These are phyloP conservation scores for Gastrophryne carolinensis DNA, from an alignment of 2,797 vertebrate genomes.

Conservation along the genomic window DNA sequence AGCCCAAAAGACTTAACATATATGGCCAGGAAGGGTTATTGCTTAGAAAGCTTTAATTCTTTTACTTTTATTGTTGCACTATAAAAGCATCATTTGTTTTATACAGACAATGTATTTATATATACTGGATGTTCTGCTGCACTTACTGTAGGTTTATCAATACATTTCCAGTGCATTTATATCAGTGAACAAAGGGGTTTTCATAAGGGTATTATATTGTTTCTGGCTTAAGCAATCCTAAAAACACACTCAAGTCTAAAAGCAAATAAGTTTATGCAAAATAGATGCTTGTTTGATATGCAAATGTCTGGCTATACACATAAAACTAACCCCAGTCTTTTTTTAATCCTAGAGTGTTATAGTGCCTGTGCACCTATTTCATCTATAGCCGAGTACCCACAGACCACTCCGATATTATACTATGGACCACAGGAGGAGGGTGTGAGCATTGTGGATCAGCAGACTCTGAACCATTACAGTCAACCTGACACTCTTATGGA, in stretches of 20 bases:
- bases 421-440: conserved; percentile 67
- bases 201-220: not conserved
- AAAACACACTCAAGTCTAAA: conserved; percentile 1
- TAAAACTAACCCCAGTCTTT: conserved; percentile 31
- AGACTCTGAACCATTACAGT: conserved; percentile 71
- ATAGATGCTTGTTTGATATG: conserved; percentile 18
- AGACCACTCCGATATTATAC: conserved; percentile 65
- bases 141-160: no score
- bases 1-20: no score
- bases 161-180: no score
- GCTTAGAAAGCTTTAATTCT: no score
- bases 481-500: conserved; percentile 62
- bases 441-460: conserved; percentile 71
- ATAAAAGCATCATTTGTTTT: no score
- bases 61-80: no score
- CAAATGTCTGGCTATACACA: conserved; percentile 33
- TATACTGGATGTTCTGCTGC: no score
- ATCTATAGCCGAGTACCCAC: conserved; percentile 63
- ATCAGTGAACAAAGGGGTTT: no score
- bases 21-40: no score
- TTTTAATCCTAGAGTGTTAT: conserved; percentile 62
- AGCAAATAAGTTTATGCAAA: conserved; percentile 35
- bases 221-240: not conserved
- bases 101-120: no score
- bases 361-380: conserved; percentile 65